phyloP scores from a whole-genome alignment of 2,113 vertebrate species.

The Lanius collurio region DNA sequence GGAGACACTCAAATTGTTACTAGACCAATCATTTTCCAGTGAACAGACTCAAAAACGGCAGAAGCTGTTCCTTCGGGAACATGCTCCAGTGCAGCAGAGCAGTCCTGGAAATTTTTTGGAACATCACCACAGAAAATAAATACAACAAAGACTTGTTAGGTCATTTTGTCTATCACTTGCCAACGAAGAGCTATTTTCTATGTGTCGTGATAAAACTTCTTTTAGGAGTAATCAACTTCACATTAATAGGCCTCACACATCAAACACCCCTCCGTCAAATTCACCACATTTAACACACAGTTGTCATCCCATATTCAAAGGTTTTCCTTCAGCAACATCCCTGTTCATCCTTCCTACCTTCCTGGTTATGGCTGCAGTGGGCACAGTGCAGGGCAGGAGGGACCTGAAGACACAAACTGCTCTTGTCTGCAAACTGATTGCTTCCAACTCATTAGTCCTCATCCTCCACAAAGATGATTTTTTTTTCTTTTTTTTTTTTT shows the following conservation, averaged over 20 bases:
- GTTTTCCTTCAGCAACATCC: too few species aligned
- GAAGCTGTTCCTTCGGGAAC: background rate
- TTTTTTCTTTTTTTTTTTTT: too few species aligned
- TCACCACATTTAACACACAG: background rate
- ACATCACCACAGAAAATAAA: background rate
- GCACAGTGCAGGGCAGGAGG: accelerated
- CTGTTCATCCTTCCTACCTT: background rate
- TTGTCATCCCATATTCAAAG: background rate
- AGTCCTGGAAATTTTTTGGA: background rate
- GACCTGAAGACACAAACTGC: background rate
- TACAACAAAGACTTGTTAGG: background rate
- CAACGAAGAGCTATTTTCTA: background rate
- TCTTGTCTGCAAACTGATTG: accelerated
- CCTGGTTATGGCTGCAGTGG: accelerated
- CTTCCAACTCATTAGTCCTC: background rate
- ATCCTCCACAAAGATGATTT: background rate
- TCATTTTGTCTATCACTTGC: background rate
- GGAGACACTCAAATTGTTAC: background rate
- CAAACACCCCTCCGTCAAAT: background rate
- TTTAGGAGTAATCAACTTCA: background rate
- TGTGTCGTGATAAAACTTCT: background rate
- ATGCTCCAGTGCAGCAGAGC: background rate
- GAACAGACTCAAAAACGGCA: background rate
- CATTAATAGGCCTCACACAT: background rate
- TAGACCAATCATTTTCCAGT: background rate